Conservation (phyloP, 2,888 invertebrate genomes). For the Mimas tiliae region DNA sequence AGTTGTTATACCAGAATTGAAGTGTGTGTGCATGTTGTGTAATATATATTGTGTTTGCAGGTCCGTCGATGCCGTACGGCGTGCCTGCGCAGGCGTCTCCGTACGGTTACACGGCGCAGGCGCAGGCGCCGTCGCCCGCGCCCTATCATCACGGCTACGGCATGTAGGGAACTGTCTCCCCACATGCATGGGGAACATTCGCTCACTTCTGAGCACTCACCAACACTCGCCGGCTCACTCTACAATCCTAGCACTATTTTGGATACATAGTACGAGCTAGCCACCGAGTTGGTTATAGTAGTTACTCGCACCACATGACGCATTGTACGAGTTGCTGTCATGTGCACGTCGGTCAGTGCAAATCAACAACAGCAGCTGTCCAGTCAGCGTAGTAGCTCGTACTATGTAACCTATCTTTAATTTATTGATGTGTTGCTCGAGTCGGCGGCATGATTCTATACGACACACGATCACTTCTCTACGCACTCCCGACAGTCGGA, state of each 20-base stretch:
- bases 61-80: constrained; percentile 80
- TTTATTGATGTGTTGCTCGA: neutral
- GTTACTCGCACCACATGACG: no score
- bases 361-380: neutral
- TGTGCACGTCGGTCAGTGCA: no score
- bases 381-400: neutral
- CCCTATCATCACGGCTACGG: constrained; percentile 84
- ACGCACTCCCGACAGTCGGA: constrained; percentile 47
- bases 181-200: constrained; percentile 45
- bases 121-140: constrained; percentile 80
- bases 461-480: constrained; percentile 37
- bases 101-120: constrained; percentile 82
- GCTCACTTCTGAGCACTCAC: constrained; percentile 47
- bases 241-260: neutral
- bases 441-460: neutral
- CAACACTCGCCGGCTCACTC: neutral
- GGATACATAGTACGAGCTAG: neutral
- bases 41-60: constrained; percentile 45
- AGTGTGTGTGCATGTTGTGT: neutral
- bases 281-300: no score
- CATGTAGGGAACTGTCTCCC: constrained; percentile 71
- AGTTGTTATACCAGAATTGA: neutral
- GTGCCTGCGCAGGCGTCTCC: constrained; percentile 75
- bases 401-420: neutral
- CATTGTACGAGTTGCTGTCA: no score